Base-by-base conservation (phyloP, 2,888 invertebrate species). In the Catotricha subobsoleta region DNA sequence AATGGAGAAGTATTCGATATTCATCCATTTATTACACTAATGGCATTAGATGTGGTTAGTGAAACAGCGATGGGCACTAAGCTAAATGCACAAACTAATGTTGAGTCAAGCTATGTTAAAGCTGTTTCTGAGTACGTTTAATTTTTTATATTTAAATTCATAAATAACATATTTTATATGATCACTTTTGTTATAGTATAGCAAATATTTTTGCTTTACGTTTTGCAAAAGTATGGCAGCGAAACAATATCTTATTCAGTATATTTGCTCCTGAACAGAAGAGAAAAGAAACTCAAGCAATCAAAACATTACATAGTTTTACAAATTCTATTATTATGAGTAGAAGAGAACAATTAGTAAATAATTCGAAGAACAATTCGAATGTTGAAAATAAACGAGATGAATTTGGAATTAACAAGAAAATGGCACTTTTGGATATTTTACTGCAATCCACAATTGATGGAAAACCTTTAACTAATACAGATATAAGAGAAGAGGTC, bases 41-140 rank as follows among this genome's bases (percentile, higher is more conserved):
- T 64, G 60, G 71, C 67, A 3, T 56, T 76, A 52, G 74, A 75
- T 52, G 67, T 72, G 25, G 72, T 76, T 45, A 71, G 73, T 54
- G 71, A 88, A 64, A 77, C 83, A 5, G 80, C 88, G 10, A 90
- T 90, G 87, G 88, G 87, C 1, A 71, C 74, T 10, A 68, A 71
- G 21, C 64, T 83, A 1, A 67, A 80, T 53, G 81, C 84, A 0
- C 86, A 87, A 56, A 63, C 64, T 8, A 65, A 78, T 52, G 65
- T 65, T 8, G 68, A 79, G 46, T 77, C 78, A 0, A 69, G 73
- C 47, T 87, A 84, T 54, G 80, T 84, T 1, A 64, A 67, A 50
- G 74, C 79, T n/a, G 76, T 86, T 25, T 74, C 75, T 58, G 67
- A 67, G 78, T 79, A 64, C 69, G 71, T 43, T 42, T n/a, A 27